Conservation (phyloP, 2,888 invertebrate genomes). For the Caenorhabditis doughertyi region DNA sequence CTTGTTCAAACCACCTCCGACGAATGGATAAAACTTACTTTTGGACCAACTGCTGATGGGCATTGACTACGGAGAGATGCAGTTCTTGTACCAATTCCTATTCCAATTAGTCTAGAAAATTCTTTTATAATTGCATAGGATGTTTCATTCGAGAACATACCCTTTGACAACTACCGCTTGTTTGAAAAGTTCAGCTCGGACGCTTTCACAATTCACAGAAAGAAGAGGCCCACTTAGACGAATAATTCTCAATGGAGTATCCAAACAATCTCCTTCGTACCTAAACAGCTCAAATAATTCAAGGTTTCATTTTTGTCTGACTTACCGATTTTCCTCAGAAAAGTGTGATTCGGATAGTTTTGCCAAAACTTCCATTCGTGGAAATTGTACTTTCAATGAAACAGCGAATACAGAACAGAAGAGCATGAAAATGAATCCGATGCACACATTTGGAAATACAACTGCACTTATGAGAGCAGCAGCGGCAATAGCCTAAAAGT, state of each 20-base stretch:
- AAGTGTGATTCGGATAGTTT: conserved; percentile 55
- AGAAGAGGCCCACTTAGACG: conserved; percentile 64
- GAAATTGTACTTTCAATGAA: conserved; percentile 63
- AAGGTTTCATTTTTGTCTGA: not conserved
- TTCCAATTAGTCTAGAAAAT: conserved; percentile 72
- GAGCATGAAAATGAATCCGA: conserved; percentile 64
- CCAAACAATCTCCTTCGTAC: conserved; percentile 70
- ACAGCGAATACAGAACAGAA: conserved; percentile 62
- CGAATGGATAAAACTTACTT: conserved; percentile 43
- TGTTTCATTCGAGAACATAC: conserved; percentile 23
- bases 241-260: conserved; percentile 69
- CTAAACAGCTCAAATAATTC: conserved; percentile 33
- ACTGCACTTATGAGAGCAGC: conserved; percentile 61
- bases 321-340: conserved; percentile 55
- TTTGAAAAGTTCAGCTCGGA: conserved; percentile 60
- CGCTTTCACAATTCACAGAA: conserved; percentile 64
- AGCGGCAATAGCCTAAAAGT: conserved; percentile 52
- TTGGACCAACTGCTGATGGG: conserved; percentile 63
- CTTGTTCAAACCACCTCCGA: conserved; percentile 10
- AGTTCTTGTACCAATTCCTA: conserved; percentile 73
- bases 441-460: conserved; percentile 63
- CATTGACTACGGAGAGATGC: conserved; percentile 70
- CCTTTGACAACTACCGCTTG: conserved; percentile 71
- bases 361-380: conserved; percentile 51
- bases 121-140: too few relatives aligned